Base-by-base conservation (phyloP, 2,888 invertebrate species). In the Steinernema carpocapsae region DNA sequence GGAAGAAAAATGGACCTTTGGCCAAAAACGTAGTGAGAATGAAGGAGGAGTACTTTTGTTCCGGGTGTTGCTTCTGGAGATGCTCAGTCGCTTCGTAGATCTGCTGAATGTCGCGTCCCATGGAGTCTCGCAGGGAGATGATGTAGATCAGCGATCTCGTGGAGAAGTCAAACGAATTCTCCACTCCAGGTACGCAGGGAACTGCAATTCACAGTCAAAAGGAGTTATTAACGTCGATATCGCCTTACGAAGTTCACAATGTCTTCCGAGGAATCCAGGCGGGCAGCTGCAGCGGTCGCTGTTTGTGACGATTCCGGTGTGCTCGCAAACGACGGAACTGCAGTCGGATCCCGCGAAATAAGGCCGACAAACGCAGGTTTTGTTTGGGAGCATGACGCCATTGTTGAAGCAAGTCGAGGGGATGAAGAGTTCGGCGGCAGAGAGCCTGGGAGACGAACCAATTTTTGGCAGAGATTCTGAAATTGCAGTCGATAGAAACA, bases 331-430 rank as follows among this genome's bases (percentile, higher is more conserved):
- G 59, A 51, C 52, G 29, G 17, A 12, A n/a, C 45, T 22, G 75
- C 75, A 75, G 64, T 75, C 75, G 22, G 59, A 3, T 4, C 75
- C 75, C 14, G 24, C 19, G 51, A 76, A 76, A 45, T 64, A 75
- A n/a, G 45, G 32, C 6, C 12, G 22, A 59, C 75, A 75, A 14
- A 56, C 75, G 29, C 75, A 75, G 22, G 70, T 76, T n/a, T 46
- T 37, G 37, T 75, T 75, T 10, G 75, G 75, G 32, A 75, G 75
- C 46, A 75, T 26, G 19, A 76, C 59, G 22, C 75, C 75, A 22
- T 76, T 76, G 59, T 75, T 75, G 29, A 64, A 64, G 64, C 64
- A 64, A 2, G 32, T 32, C 17, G 24, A 32, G 17, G 64, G 37
- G 37, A 17, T 4, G 64, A 64, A 29, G 17, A 64, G 12, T 14